A percentile compares a stretch with the other conserved stretches of the same genome.
Evolutionary conservation across 2,113 vertebrate species (phyloP).

Genomic region (Nannobrachium achirus): DNA sequence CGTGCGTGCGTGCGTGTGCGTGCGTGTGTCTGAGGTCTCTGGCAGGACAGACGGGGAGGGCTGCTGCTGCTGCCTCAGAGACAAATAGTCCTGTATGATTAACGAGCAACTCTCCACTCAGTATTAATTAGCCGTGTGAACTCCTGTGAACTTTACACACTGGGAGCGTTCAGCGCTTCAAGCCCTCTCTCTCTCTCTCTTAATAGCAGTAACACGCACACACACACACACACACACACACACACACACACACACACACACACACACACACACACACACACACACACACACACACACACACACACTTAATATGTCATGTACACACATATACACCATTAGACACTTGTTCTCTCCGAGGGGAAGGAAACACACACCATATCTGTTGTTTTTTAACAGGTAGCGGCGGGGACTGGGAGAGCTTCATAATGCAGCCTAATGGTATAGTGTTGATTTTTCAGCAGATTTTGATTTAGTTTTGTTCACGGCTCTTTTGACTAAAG

Average conservation of each 20-base stretch:
- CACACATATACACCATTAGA: constrained; percentile 54
- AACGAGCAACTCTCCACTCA: constrained; percentile 68
- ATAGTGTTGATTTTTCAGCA: no score
- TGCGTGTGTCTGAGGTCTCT: constrained; percentile 13
- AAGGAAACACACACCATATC: constrained; percentile 18
- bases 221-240: constrained; percentile 28
- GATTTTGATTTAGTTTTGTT: no score
- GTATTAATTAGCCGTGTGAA: constrained; percentile 81
- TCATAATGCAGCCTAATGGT: constrained; percentile 31
- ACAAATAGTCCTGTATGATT: constrained; percentile 76
- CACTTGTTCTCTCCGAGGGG: constrained; percentile 40
- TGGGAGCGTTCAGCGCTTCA: constrained; percentile 60
- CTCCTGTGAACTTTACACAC: constrained; percentile 77
- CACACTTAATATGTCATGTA: constrained; percentile 51
- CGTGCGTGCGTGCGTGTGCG: neutral
- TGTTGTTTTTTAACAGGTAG: constrained; percentile 23
- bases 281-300: constrained; percentile 51
- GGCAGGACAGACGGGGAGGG: constrained; percentile 61
- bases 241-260: constrained; percentile 30
- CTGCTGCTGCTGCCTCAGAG: constrained; percentile 50
- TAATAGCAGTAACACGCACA: neutral
- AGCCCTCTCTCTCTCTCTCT: constrained; percentile 38
- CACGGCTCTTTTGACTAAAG: no score
- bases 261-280: constrained; percentile 18
- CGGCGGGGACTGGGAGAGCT: constrained; percentile 15